These are phyloP conservation scores for Arrhamphus sclerolepis DNA, from an alignment of 2,797 vertebrate genomes.

Conservation along the genomic window DNA sequence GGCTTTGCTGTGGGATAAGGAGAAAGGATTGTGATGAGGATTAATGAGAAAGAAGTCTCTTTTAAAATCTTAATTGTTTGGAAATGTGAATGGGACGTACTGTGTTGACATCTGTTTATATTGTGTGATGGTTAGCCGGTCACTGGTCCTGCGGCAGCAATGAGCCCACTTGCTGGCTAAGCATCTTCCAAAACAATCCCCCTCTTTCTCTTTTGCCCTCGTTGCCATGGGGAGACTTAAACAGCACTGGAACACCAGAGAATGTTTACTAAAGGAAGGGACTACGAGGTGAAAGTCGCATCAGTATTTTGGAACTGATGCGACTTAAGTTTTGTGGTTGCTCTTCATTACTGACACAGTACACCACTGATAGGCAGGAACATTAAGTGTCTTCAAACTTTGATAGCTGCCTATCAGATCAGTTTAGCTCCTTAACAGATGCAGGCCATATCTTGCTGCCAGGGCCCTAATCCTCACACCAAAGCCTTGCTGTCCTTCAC, in stretches of 20 bases:
- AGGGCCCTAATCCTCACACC: slow-evolving; percentile 65
- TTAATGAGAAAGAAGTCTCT: slow-evolving; percentile 78
- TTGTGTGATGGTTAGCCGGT: slow-evolving; percentile 79
- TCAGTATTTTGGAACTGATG: slow-evolving; percentile 39
- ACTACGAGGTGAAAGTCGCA: slow-evolving; percentile 28
- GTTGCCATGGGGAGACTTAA: slow-evolving; percentile 62
- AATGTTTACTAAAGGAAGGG: slow-evolving; percentile 39
- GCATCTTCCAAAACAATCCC: slow-evolving; percentile 53
- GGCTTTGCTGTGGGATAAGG: slow-evolving; percentile 77
- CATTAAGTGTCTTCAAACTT: slow-evolving; percentile 26
- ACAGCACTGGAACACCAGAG: slow-evolving; percentile 32
- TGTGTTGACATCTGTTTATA: slow-evolving; percentile 72
- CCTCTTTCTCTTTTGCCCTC: slow-evolving; percentile 55
- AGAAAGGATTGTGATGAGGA: slow-evolving; percentile 76
- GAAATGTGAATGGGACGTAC: slow-evolving; percentile 69
- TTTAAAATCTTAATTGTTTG: slow-evolving; percentile 77
- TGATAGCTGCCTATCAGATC: slow-evolving; percentile 43
- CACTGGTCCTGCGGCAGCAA: slow-evolving; percentile 72
- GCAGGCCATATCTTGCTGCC: slow-evolving; percentile 52
- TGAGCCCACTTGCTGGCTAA: slow-evolving; percentile 72
- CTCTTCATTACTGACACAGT: slow-evolving; percentile 15
- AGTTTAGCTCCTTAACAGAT: slow-evolving; percentile 54
- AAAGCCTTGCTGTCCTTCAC: slow-evolving; percentile 66
- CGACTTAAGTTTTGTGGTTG: slow-evolving; percentile 29
- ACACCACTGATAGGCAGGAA: slow-evolving; percentile 17